Base-by-base conservation (phyloP, 2,113 vertebrate genomes). In the Pao palembangensis region DNA sequence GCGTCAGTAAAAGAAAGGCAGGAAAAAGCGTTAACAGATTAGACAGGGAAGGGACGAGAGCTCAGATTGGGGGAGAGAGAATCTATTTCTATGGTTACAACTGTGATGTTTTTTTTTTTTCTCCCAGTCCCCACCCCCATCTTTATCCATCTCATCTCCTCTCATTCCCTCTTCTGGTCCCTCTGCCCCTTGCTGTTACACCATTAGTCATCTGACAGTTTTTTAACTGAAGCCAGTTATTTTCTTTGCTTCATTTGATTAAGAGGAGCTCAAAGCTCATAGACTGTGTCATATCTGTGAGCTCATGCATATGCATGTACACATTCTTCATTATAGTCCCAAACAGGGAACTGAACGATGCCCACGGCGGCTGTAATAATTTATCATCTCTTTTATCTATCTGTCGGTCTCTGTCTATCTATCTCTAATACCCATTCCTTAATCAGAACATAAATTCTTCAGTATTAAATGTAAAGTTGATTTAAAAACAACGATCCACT, bases 31-130 rank as follows among this genome's bases (percentile, higher is more conserved):
- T 85, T 66, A 75, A 57, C 70, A 80, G 70, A 86, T 86, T 65
- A 83, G 82, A 83, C 69, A 51, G 77, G 64, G 68, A 64, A 79
- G 71, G 79, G 78, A 86, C 67, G 77, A 79, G 69, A 79, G 73
- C 82, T 76, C 58, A 80, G 82, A 87, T 78, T 80, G 81, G 64
- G 71, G 11, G 34, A 68, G 69, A 73, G 81, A 74, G 61, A 84
- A 84, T 79, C 79, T 80, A 91, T 91, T 89, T 85, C 88, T 90
- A 91, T 92, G 88, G 90, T 86, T 83, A 86, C 84, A 75, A 88
- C 79, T 59, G 50, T 81, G 61, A 64, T 79, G 65, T 76, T 55
- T 81, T 74, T 69, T 51, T 46, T 13, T 51, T 52, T 56, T 8
- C 47, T 12, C 41, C 52, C 51, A 28, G 47, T 68, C 79, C 78